phyloP scores from a whole-genome alignment of 2,888 invertebrate genomes.

The Halictus quadricinctus region DNA sequence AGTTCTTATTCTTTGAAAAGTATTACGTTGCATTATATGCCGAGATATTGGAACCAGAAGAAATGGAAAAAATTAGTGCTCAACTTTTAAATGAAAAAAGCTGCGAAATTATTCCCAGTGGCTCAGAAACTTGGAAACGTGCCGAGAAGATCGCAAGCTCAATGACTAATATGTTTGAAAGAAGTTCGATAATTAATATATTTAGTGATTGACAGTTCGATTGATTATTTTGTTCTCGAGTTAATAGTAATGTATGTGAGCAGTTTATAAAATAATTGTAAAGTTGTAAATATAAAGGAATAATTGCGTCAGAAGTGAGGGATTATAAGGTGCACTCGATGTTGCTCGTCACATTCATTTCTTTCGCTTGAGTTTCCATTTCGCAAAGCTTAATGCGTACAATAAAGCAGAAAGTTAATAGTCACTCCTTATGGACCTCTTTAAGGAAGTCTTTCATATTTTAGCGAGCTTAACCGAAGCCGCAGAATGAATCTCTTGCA shows the following conservation, averaged over 20 bases:
- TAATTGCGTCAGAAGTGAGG: background rate
- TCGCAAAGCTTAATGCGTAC: background rate
- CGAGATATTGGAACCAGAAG: background rate
- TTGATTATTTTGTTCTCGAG: background rate
- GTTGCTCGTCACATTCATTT: background rate
- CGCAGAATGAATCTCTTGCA: conserved; percentile 5
- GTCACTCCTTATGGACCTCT: background rate
- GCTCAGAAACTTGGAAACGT: background rate
- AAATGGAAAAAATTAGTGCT: background rate
- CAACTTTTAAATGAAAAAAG: background rate
- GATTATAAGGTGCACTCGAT: background rate
- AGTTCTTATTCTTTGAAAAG: background rate
- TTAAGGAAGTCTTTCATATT: background rate
- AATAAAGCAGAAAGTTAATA: conserved; percentile 7
- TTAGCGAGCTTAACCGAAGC: conserved; percentile 9
- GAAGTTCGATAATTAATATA: background rate
- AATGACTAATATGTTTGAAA: background rate
- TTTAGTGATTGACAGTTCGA: no score
- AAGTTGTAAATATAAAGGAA: background rate
- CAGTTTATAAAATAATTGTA: background rate
- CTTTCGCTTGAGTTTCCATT: background rate
- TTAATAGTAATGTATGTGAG: background rate
- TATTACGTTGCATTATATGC: background rate
- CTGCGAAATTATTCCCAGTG: no score
- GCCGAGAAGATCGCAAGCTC: background rate